Evolutionary conservation across 2,888 invertebrate genomes (phyloP), one percentile per base, ranked within the genome.

Genomic region (Cataglyphis altisquamis): DNA sequence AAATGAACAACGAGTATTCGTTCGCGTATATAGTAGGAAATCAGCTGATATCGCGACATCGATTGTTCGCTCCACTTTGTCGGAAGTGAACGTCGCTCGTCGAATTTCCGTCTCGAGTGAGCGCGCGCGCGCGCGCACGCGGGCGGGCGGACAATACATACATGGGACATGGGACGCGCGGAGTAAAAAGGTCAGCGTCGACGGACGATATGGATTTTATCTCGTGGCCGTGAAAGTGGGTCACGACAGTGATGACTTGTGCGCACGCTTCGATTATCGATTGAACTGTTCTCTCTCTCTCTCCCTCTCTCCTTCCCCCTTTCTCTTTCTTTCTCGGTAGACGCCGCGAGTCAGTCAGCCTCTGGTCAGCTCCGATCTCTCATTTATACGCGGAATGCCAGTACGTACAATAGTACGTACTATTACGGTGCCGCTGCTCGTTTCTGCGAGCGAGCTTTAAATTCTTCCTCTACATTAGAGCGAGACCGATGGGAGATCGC

Each of bases 211-310:
- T 93, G 94, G 94, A 93, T 93, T 93, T 93, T 93, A 91, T 93
- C 93, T 92, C 89, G 85, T 86, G 82, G 75, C 67, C 73, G 73
- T 36, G 85, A 91, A 93, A 93, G 91, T 93, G 91, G 93, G 93
- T 93, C 93, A 94, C 90, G 89, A 90, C 85, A 86, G 78, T 85
- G 88, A 84, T 87, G 36, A 87, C 84, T 85, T 92, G 91, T 94
- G 94, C 94, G 93, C 94, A 94, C 91, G 94, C 93, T 93, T 93
- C 91, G 91, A 92, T 94, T 94, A 94, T 94, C 94, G 94, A 94
- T 94, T 93, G 92, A 92, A 92, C 86, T 91, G 87, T 91, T 70
- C 70, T 41, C 29, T 21, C 29, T 29, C 2, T 48, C 48, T 18
- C 6, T 48, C 18, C 2, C 29, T 29, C 29, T 2, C 29, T 29